Conservation (phyloP, 2,113 vertebrate species). For the Bothrops jararaca region DNA sequence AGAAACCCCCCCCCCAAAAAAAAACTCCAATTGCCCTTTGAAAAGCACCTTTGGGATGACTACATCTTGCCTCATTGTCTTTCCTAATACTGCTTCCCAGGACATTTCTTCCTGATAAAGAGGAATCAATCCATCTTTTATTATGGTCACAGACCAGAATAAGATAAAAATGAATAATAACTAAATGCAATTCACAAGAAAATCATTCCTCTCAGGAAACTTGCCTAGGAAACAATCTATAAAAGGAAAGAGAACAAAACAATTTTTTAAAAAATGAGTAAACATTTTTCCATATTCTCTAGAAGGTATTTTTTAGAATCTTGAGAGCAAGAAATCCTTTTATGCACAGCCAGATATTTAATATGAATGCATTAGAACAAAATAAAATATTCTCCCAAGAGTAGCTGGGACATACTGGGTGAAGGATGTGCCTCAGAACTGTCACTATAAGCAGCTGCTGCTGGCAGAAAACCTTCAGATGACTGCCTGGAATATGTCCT, state of each 20-base stretch:
- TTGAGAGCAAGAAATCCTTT: not conserved
- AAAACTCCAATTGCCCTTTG: not conserved
- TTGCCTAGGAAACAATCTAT: not conserved
- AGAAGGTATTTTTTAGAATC: not conserved
- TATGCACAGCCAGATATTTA: not conserved
- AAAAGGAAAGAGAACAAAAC: not conserved
- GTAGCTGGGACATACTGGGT: not conserved
- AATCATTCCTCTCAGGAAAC: not conserved
- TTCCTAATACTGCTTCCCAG: not conserved
- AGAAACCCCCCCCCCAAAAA: too few species aligned
- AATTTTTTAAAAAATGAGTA: not conserved
- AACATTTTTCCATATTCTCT: not conserved
- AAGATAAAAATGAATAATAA: not conserved
- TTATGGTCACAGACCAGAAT: not conserved
- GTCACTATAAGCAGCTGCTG: not conserved
- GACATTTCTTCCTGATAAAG: not conserved
- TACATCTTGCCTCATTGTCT: not conserved
- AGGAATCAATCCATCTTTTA: not conserved
- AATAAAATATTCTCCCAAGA: not conserved
- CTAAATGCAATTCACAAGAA: not conserved
- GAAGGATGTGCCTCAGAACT: not conserved
- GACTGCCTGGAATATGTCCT: fast-evolving
- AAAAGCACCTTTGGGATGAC: not conserved
- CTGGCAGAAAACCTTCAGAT: not conserved
- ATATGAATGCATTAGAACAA: not conserved